Evolutionary conservation across 2,797 vertebrate genomes (phyloP), one percentile per base, ranked within the genome.

Genomic region (Xiphophorus birchmanni): DNA sequence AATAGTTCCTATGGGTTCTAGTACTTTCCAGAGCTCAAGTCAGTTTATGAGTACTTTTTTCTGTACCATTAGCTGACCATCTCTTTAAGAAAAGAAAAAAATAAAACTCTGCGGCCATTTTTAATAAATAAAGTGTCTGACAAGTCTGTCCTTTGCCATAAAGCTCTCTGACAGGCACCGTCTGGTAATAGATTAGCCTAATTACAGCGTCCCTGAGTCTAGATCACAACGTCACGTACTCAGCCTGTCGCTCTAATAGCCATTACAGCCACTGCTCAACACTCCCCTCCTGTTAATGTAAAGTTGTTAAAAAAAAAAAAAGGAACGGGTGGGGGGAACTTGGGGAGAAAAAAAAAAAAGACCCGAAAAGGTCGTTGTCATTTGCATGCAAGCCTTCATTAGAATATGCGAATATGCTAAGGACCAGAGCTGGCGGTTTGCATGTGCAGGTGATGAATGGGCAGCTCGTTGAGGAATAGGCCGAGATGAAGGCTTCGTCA

Each of bases 401-500:
- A 99, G 97, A 97, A 98, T 98, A 98, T 98, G 97, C 96, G 97
- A 98, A 97, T 98, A 98, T 98, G 97, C 97, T 97, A 97, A 98
- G 97, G 97, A 98, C 95, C 86, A 86, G 96, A 96, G 96, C 95
- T 83, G 95, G 95, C 95, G 95, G 96, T 97, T 97, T 97, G 97
- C 97, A 96, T 96, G 97, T 96, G 94, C 95, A 96, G 96, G 97
- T 99, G 98, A 98, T 98, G 96, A 98, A 99, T 98, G 97, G 96
- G 96, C 95, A 93, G 94, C 87, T 91, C 94, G 95, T 96, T 94
- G 95, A 93, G 95, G 96, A 96, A 96, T 94, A 93, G 89, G 94
- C 96, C 92, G 95, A 97, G 97, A 97, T 94, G 96, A 95, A 95
- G 96, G 96, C 96, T 97, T 94, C 95, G 93, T 97, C 97, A 97